Percentiles rank a stretch among this genome's conserved stretches.
These are phyloP conservation scores for Callyntrura sp. DNA, from an alignment of 2,888 invertebrate species.

Conservation along the genomic window DNA sequence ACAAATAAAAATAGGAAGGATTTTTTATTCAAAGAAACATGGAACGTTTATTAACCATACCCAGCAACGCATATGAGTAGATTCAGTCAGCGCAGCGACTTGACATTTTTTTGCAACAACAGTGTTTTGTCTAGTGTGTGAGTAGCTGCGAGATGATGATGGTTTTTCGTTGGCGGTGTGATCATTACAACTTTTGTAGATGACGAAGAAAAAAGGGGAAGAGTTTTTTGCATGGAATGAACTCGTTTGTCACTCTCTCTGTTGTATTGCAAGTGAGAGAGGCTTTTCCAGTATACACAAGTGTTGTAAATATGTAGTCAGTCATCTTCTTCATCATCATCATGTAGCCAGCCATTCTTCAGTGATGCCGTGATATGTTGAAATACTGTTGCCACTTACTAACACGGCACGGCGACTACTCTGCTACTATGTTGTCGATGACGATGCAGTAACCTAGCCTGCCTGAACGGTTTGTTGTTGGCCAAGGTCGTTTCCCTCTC, in stretches of 20 bases:
- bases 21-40: too few relatives aligned
- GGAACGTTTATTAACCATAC: too few relatives aligned
- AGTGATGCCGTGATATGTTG: not conserved
- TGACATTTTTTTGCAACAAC: conserved; percentile 1
- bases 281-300: not conserved
- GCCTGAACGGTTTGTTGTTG: conserved; percentile 78
- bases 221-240: conserved; percentile 3
- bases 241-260: conserved; percentile 18
- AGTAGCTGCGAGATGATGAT: conserved; percentile 12
- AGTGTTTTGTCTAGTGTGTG: not conserved
- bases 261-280: not conserved
- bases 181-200: not conserved
- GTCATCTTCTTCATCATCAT: not conserved
- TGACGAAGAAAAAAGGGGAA: conserved; percentile 21
- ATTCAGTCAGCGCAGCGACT: not conserved
- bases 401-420: not conserved
- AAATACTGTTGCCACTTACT: not conserved
- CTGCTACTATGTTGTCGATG: not conserved
- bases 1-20: too few relatives aligned
- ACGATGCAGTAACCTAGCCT: conserved; percentile 53
- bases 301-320: not conserved
- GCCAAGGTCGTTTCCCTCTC: conserved; percentile 79
- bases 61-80: not conserved
- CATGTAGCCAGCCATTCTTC: not conserved
- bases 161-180: not conserved